A percentile compares a stretch with the other conserved stretches of the same genome.
These are phyloP conservation scores for Nomada flava DNA, from an alignment of 2,888 invertebrate species.

Conservation along the genomic window DNA sequence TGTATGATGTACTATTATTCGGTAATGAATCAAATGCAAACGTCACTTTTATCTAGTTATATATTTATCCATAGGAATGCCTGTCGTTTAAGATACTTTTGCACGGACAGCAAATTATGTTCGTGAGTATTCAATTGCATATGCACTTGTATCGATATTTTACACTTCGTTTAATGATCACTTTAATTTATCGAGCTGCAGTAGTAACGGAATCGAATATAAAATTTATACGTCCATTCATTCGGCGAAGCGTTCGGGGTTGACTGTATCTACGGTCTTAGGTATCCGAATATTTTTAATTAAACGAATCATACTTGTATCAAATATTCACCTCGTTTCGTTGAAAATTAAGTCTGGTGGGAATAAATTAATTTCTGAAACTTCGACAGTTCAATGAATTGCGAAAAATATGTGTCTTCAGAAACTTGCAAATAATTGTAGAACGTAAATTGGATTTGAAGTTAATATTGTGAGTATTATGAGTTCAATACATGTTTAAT, in stretches of 20 bases:
- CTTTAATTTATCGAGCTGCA: not conserved
- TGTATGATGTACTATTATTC: not conserved
- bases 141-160: not conserved
- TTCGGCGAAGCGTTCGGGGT: not conserved
- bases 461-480: no score
- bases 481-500: no score
- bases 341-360: no score
- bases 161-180: not conserved
- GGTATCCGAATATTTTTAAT: not conserved
- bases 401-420: no score
- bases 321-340: no score
- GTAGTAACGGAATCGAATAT: not conserved
- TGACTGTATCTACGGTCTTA: not conserved
- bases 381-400: no score
- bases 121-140: not conserved
- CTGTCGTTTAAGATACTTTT: no score
- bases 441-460: no score
- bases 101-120: no score
- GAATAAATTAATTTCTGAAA: no score
- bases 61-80: not conserved
- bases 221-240: not conserved
- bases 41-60: not conserved
- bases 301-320: no score
- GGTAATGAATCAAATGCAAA: not conserved
- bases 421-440: no score